Evolutionary conservation across 2,797 vertebrate genomes (phyloP).

Genomic region (Malacoraja senta): DNA sequence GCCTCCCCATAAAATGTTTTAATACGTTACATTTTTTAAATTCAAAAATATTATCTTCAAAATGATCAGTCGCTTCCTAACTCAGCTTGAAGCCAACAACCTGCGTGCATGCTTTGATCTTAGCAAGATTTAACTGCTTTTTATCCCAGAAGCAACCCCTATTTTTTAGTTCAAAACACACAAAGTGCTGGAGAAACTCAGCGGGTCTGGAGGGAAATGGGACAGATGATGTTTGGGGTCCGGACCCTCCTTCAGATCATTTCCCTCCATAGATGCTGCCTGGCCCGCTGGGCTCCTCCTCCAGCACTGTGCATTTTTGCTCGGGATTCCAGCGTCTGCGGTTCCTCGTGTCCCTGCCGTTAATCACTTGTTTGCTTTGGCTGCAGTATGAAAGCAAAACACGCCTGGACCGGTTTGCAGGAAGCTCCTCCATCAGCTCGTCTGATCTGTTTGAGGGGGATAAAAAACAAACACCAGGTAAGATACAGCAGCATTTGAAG

Average conservation of each 20-base stretch:
- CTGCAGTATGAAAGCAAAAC: constrained; percentile 77
- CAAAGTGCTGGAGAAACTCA: too few relatives aligned
- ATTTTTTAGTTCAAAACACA: neutral
- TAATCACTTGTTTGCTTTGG: neutral
- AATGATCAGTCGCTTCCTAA: neutral
- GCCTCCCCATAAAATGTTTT: neutral
- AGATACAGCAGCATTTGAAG: neutral
- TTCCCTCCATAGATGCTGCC: too few relatives aligned
- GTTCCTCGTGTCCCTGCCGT: too few relatives aligned
- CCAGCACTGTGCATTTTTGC: too few relatives aligned
- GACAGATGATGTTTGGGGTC: too few relatives aligned
- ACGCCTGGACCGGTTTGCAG: constrained; percentile 75
- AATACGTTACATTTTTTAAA: neutral
- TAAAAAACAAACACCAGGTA: constrained; percentile 71
- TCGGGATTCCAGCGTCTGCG: too few relatives aligned
- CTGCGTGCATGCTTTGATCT: neutral
- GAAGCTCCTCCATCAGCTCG: constrained; percentile 80
- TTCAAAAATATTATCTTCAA: neutral
- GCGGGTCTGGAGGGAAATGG: too few relatives aligned
- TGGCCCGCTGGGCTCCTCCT: too few relatives aligned
- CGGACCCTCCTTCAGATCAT: too few relatives aligned
- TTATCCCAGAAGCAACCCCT: neutral
- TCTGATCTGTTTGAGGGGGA: constrained; percentile 87
- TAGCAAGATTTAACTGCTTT: neutral
- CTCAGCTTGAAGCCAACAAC: neutral